Base-by-base conservation (phyloP, 2,113 vertebrate species). In the Peromyscus maniculatus region DNA sequence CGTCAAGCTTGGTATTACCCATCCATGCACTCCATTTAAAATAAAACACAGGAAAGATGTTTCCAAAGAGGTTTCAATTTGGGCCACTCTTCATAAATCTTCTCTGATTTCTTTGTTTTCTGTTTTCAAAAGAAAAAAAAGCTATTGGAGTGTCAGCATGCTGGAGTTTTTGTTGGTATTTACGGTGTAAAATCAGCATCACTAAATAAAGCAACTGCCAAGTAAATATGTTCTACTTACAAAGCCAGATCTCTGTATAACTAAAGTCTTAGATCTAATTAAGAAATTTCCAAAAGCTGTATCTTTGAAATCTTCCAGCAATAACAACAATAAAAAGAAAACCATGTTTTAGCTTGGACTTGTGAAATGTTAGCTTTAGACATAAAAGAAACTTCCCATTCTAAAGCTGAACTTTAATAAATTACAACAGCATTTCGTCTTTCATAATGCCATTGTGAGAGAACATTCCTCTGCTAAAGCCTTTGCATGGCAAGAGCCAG, bases 201-300 rank as follows among this genome's bases (percentile, higher is more conserved):
- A 71, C 79, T 91, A 97, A 96, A 97, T 95, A 96, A 97, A 97
- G 84, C 93, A 95, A 94, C 83, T 62, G 6, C 52, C 59, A 89
- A 62, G 86, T 93, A 98, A 96, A 94, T 89, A 71, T 3, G 46
- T 97, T 95, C 67, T 33, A 77, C 39, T 24, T 74, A 95, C 77
- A 93, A 71, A 97, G 43, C 97, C 96, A 97, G 96, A 4, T 49
- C 49, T 78, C 21, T 90, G 28, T 97, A 79, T 91, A 88, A 95
- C 59, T 92, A 28, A 96, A 97, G 94, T 93, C 87, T 97, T 97
- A 94, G 95, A 96, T 82, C 71, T 96, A 97, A 98, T 98, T 96
- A 97, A 98, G 91, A 96, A 98, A 96, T 57, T 95, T 90, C 79
- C 71, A 97, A 97, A 93, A 80, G 12, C 93, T 94, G 57, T 97